Evolutionary conservation across 2,888 invertebrate genomes (phyloP).

Genomic region (Ctenicera cuprea): DNA sequence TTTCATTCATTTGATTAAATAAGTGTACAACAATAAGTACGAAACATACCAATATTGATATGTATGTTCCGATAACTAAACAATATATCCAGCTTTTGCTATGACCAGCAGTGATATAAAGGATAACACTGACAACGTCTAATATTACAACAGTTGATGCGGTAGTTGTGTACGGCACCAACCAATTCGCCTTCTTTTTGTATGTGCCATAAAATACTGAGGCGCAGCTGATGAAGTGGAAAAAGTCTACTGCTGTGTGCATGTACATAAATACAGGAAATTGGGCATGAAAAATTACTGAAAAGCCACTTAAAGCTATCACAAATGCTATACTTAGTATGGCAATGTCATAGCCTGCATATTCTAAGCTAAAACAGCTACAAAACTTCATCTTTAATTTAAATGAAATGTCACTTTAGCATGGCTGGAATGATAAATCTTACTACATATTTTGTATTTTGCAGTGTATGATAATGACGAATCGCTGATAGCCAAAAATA

Average conservation of each 20-base stretch:
- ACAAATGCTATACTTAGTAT: background rate
- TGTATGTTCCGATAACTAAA: background rate
- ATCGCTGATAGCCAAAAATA: slow-evolving; percentile 96
- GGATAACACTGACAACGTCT: background rate
- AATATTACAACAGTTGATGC: background rate
- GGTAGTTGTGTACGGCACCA: background rate
- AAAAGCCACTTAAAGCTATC: background rate
- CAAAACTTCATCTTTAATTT: background rate
- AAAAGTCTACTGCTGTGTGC: background rate
- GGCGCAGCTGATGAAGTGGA: background rate
- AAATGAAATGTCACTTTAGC: no score
- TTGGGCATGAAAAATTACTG: background rate
- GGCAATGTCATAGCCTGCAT: background rate
- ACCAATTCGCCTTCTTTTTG: background rate
- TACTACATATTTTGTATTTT: slow-evolving; percentile 3
- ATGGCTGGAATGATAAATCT: no score
- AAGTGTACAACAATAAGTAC: background rate
- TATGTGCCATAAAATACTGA: slow-evolving; percentile 8
- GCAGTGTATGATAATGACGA: slow-evolving; percentile 95
- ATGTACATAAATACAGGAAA: background rate
- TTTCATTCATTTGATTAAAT: slow-evolving; percentile 23
- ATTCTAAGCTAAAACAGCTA: background rate
- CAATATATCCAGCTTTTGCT: background rate
- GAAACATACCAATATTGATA: background rate
- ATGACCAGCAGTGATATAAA: background rate